phyloP scores from a whole-genome alignment of 2,888 invertebrate genomes.

The Drosophila phalerata region DNA sequence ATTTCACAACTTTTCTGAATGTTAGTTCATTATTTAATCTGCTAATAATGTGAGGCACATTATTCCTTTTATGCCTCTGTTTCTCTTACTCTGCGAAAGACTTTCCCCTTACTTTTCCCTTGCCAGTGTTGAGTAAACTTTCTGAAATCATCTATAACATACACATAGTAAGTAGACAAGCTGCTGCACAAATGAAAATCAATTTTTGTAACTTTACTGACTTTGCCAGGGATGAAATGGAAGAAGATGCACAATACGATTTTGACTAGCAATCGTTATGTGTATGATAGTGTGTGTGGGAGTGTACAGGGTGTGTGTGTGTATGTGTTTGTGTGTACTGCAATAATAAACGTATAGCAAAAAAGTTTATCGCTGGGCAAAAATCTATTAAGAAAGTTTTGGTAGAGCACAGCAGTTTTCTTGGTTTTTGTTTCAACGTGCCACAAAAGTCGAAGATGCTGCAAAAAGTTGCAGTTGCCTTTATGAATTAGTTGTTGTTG shows the following conservation, averaged over 20 bases:
- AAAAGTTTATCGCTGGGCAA: conserved; percentile 70
- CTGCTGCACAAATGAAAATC: conserved; percentile 74
- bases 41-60: conserved; percentile 6
- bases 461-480: conserved; percentile 66
- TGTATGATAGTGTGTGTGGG: not conserved
- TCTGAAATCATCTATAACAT: conserved; percentile 20
- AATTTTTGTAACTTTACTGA: conserved; percentile 66
- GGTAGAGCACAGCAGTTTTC: conserved; percentile 72
- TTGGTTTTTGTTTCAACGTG: conserved; percentile 44
- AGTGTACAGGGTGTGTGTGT: conserved; percentile 11
- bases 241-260: conserved; percentile 49
- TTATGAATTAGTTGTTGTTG: conserved; percentile 54
- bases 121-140: conserved; percentile 31
- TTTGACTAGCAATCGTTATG: conserved; percentile 42
- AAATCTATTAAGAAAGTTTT: conserved; percentile 80
- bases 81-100: not conserved
- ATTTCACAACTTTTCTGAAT: not conserved
- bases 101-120: no score
- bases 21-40: conserved; percentile 20
- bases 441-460: conserved; percentile 39
- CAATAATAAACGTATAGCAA: conserved; percentile 36
- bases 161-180: conserved; percentile 45
- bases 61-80: not conserved
- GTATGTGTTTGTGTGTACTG: conserved; percentile 24
- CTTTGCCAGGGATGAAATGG: conserved; percentile 45